A percentile compares a stretch with the other conserved stretches of the same genome.
phyloP scores from a whole-genome alignment of 2,113 vertebrate genomes.

The Pelmatolapia mariae region DNA sequence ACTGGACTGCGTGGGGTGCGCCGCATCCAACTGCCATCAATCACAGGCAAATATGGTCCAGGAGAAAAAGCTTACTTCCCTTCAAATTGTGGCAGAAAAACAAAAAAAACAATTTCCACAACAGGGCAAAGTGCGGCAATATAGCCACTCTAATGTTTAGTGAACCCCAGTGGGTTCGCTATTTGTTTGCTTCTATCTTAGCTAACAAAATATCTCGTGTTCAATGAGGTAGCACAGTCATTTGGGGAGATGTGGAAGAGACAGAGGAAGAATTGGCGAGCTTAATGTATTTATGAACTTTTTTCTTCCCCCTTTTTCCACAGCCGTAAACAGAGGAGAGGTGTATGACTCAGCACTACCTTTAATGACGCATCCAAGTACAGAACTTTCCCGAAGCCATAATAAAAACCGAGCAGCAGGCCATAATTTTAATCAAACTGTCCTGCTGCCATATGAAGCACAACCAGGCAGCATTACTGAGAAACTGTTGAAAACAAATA shows the following conservation, averaged over 20 bases:
- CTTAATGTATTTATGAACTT: not conserved
- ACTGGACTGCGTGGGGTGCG: not conserved
- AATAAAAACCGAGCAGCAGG: not conserved
- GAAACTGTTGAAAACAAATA: not conserved
- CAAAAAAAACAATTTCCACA: not conserved
- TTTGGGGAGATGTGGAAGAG: not conserved
- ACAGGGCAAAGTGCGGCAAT: not conserved
- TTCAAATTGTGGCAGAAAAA: conserved; percentile 8
- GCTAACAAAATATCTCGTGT: not conserved
- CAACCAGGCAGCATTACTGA: not conserved
- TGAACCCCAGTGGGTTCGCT: not conserved
- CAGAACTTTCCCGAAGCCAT: not conserved
- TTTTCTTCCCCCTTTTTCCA: not conserved
- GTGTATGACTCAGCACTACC: not conserved
- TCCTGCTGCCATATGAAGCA: not conserved
- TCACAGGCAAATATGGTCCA: conserved; percentile 23
- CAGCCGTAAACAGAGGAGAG: not conserved
- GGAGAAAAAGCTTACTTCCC: conserved; percentile 13
- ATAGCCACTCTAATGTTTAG: not conserved
- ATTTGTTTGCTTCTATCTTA: not conserved
- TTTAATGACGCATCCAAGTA: not conserved
- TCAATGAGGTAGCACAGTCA: not conserved
- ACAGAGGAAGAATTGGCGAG: not conserved
- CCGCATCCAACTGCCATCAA: conserved; percentile 15
- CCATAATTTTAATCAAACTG: conserved; percentile 1